Conservation (phyloP, 2,888 invertebrate genomes). For the Ormyrus pomaceus region DNA sequence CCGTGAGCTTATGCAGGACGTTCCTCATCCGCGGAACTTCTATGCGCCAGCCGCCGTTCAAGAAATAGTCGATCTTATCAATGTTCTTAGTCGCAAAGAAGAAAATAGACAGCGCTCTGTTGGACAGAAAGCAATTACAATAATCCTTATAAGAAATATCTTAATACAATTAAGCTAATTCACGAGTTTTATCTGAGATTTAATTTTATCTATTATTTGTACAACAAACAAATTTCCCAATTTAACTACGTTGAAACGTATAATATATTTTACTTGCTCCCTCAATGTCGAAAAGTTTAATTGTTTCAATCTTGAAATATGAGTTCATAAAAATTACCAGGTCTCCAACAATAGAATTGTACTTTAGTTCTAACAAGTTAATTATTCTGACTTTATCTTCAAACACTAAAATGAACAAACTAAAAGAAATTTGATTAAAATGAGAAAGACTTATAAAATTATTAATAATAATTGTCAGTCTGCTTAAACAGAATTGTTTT, state of each 20-base stretch:
- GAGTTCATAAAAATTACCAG: too few species aligned
- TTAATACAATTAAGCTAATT: not conserved
- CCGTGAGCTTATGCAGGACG: constrained; percentile 60
- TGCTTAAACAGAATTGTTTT: not conserved
- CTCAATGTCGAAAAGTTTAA: not conserved
- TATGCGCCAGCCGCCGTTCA: constrained; percentile 58
- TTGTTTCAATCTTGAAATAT: not conserved
- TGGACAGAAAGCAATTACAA: not conserved
- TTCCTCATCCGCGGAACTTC: constrained; percentile 58
- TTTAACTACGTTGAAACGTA: not conserved
- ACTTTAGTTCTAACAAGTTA: too few species aligned
- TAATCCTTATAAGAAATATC: not conserved
- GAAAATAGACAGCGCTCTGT: constrained; percentile 28
- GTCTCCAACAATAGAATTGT: too few species aligned
- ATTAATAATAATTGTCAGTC: too few species aligned
- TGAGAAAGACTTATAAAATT: too few species aligned
- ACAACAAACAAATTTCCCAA: not conserved
- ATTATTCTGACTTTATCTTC: too few species aligned
- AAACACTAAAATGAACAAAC: too few species aligned
- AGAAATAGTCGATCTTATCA: constrained; percentile 31
- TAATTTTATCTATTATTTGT: not conserved
- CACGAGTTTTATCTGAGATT: not conserved
- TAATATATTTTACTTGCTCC: not conserved
- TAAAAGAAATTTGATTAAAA: too few species aligned
- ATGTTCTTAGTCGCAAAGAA: constrained; percentile 12